Base-by-base conservation (phyloP, 2,113 vertebrate species). In the Clarias macrocephalus region DNA sequence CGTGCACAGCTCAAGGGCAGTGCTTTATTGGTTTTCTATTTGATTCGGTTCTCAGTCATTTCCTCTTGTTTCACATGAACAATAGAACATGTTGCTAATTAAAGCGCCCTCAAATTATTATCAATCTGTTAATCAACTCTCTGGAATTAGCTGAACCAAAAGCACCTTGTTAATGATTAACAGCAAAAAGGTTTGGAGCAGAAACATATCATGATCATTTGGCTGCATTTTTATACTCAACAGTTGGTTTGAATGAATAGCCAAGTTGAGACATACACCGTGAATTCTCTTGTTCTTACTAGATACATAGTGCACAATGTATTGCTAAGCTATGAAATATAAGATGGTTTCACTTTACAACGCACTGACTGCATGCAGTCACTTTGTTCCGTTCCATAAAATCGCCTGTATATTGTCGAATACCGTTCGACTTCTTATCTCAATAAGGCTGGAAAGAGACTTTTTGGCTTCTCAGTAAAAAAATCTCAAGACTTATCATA, bases 1-100 rank as follows among this genome's bases (percentile, higher is more conserved):
- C 80, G 81, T 59, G 59, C 82, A 56, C 81, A 23, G 80, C 92
- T 85, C 85, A 66, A 89, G 87, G 91, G 18, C 12, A 37, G 42
- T 0, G 0, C 21, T 90, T 84, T 90, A 84, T 90, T 59, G 25
- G 84, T 79, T 79, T 91, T 83, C 18, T 80, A 15, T 91, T 82
- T 68, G 9, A 15, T 52, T 63, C 23, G 89, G 48, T 18, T 1
- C 56, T 87, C 82, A 85, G 18, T 83, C 59, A 72, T 54, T 48
- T 88, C 88, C 84, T 62, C 21, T 42, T 25, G 12, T 62, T 82
- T 82, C 59, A 82, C 0, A 5, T 5, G 48, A 86, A 70, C 30
- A 68, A 42, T 12, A 23, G 33, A 84, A 88, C 62, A 72, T 86
- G 87, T 82, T 88, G 48, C 56, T 86, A 82, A 73, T 86, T 82